These are phyloP conservation scores for Cheilosia grossa DNA, from an alignment of 2,888 invertebrate species.

Conservation along the genomic window DNA sequence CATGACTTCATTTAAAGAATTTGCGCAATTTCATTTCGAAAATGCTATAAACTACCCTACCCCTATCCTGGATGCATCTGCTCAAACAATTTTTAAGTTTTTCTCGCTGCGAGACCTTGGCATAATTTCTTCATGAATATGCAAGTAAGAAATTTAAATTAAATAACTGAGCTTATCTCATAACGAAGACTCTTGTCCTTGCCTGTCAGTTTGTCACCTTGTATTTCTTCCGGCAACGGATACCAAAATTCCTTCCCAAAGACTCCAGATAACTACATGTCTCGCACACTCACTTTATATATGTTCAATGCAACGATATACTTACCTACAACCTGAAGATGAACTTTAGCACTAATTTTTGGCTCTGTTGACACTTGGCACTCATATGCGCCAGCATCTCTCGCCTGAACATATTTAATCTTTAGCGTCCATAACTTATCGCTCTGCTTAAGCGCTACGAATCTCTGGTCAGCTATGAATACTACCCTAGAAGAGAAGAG, in stretches of 20 bases:
- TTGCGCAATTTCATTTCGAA: conserved; percentile 25
- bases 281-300: not conserved
- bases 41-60: conserved; percentile 2
- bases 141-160: conserved; percentile 65
- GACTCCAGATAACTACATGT: not conserved
- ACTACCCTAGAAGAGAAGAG: conserved; percentile 84
- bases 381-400: conserved; percentile 95
- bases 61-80: conserved; percentile 17
- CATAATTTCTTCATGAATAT: conserved; percentile 67
- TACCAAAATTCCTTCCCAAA: conserved; percentile 28
- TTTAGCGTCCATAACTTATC: conserved; percentile 91
- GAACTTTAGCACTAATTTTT: conserved; percentile 96
- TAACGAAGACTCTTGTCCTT: conserved; percentile 49
- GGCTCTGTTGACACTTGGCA: conserved; percentile 97
- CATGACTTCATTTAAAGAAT: conserved; percentile 52
- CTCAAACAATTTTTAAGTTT: conserved; percentile 20
- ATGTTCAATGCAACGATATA: conserved; percentile 75
- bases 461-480: conserved; percentile 95
- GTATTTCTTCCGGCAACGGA: not conserved
- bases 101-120: conserved; percentile 37
- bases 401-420: conserved; percentile 94
- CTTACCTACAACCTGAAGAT: conserved; percentile 95
- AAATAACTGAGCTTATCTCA: conserved; percentile 64
- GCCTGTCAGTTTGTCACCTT: conserved; percentile 46
- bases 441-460: conserved; percentile 88